Base-by-base conservation (phyloP, 2,888 invertebrate species). In the Cantharis flavilabris region DNA sequence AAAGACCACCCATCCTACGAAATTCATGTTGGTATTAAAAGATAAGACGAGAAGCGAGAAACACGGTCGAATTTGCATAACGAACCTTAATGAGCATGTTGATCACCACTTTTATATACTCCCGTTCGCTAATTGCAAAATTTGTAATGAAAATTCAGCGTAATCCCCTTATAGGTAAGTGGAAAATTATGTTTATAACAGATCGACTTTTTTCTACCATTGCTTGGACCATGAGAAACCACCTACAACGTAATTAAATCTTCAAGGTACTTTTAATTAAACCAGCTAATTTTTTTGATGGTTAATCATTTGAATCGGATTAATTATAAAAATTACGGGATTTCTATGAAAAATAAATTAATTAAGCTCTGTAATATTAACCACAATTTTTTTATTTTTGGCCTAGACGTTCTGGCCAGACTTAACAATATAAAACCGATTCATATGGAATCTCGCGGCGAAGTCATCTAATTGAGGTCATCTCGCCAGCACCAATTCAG, bases 61-160 rank as follows among this genome's bases (percentile, higher is more conserved):
- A 78, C 78, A 78, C 69, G 78, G 33, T 69, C 63, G 67, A 72
- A 78, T 78, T 78, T 78, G 71, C 78, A 78, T 78, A 78, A 78
- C 78, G 78, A 78, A 75, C 72, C 73, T 78, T 78, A 78, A 78
- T 78, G 78, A 78, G 75, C 70, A 70, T 73, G 75, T 75, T 73
- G 67, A 74, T 72, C 72, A 62, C 72, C 69, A 74, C 69, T 75
- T 75, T 75, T 72, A 72, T 70, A 70, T 72, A 63, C 72, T 20
- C 49, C 30, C 62, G 72, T 78, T 74, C 72, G 72, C 75, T 78
- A 78, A 78, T 78, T 78, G 75, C 71, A 69, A 75, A 78, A 78
- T 78, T 78, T 73, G 78, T 78, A 75, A 64, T 70, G 70, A 62
- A 70, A 77, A 26, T 67, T 67, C 23, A 20, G n/a, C 65, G 20